Percentiles rank a stretch among this genome's conserved stretches.
These are phyloP conservation scores for Sciurus niger DNA, from an alignment of 2,113 vertebrate species.

Conservation along the genomic window DNA sequence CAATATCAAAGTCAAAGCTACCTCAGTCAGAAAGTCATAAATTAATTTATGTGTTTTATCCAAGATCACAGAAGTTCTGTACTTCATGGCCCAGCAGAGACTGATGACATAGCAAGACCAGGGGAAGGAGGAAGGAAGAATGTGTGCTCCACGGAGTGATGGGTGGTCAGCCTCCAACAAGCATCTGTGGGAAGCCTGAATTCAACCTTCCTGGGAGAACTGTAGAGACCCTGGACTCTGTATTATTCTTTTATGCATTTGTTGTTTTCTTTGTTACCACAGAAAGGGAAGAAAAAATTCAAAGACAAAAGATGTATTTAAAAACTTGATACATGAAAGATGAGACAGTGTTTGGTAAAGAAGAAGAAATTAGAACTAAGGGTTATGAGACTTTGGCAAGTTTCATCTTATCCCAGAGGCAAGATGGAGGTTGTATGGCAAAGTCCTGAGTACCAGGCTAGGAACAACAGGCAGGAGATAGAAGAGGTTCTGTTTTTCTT, in stretches of 20 bases:
- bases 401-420: neutral
- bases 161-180: neutral
- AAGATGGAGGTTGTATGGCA: fast-evolving
- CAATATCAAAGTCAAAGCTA: neutral
- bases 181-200: neutral
- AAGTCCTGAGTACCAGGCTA: neutral
- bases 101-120: neutral
- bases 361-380: neutral
- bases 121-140: neutral
- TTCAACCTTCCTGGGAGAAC: neutral
- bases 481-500: neutral
- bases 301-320: neutral
- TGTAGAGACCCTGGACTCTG: neutral
- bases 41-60: neutral
- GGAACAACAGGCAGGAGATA: fast-evolving
- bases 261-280: neutral
- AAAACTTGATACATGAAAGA: neutral
- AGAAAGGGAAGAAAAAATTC: neutral
- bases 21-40: neutral
- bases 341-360: neutral
- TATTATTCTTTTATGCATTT: neutral
- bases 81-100: neutral
- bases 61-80: neutral
- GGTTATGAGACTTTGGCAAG: neutral
- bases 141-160: neutral